Evolutionary conservation across 1,140 invertebrate species (phyloP), one percentile per base, ranked within the genome.

Genomic region (Drosophila eugracilis): DNA sequence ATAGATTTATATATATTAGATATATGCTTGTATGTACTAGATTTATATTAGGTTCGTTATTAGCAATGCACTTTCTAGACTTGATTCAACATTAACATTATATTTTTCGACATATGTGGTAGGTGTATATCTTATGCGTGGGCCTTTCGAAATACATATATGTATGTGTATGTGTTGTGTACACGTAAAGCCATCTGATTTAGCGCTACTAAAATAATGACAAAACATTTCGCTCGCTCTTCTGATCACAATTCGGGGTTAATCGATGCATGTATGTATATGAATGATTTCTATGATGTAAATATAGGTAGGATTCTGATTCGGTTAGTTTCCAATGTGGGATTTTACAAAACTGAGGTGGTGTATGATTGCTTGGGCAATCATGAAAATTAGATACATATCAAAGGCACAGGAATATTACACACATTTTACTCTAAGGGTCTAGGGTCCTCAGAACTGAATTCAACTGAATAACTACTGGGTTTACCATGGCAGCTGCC

Each of bases 321-420:
- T 45, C n/a, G 30, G 55, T 54, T 53, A 22, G 21, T 54, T 42
- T 32, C 47, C 47, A 49, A 50, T 60, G 10, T 7, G 36, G 44
- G 62, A 24, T 14, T 7, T 7, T 39, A 52, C 36, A 32, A 65
- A 63, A 41, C 53, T 54, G 32, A 37, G 57, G 22, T 65, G 57
- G 22, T 65, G 55, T 9, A 54, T 63, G 74, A 60, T 67, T 54
- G 55, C 58, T 41, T 58, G 19, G 14, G 24, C 50, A 12, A 41
- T 32, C 30, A 59, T 58, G 37, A 73, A 79, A 72, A 72, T 70
- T 37, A 77, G 74, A 72, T 81, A 73, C 73, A 83, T 53, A 65
- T 76, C 30, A 49, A 84, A 84, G 79, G 79, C 79, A 84, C 79
- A 84, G 79, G 80, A 84, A 78, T 84, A 70, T 75, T 75, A 78